Base-by-base conservation (phyloP, 2,888 invertebrate genomes). In the Lithophane socia region DNA sequence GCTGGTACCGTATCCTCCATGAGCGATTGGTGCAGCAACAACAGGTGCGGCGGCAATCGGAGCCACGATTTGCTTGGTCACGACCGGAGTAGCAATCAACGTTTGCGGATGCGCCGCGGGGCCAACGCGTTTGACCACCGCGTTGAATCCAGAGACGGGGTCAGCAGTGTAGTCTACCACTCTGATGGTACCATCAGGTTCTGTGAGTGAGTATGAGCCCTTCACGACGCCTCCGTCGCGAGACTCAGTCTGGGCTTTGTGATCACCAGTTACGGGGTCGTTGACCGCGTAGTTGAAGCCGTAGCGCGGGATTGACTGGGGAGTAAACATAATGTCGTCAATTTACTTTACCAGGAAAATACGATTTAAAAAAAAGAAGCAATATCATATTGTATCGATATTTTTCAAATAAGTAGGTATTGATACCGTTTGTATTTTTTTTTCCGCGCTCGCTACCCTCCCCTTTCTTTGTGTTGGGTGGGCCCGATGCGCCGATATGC, bases 201-300 rank as follows among this genome's bases (percentile, higher is more conserved):
- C 96, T 2, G 94, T 89, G 10, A 96, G 91, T 0, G 96, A 96
- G 90, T 96, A 97, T 0, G 95, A 95, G 61, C 96, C 96, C 77
- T 94, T 95, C 16, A 97, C 97, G 71, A 94, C 89, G 83, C 93
- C 96, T 24, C 97, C 97, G 63, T 95, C 95, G 68, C 97, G 94
- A 24, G 93, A 88, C 86, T 97, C 97, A 4, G 91, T 90, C 84
- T 97, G 97, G 13, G 95, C 93, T 82, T 97, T 97, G 83, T 95
- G 92, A 91, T 97, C 97, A 77, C 97, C 97, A 42, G 96, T 97
- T 76, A 91, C 80, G 3, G 96, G 96, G 85, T 97, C 97, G 88
- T 92, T 95, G 29, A 97, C 97, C 49, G 96, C 96, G 88, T 97
- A 97, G 92, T 96, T 95, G 91, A 96, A 97, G 79, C 93, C 94